A percentile compares a stretch with the other conserved stretches of the same genome.
Evolutionary conservation across 2,888 invertebrate genomes (phyloP).

Genomic region (Drosophila sordidula): DNA sequence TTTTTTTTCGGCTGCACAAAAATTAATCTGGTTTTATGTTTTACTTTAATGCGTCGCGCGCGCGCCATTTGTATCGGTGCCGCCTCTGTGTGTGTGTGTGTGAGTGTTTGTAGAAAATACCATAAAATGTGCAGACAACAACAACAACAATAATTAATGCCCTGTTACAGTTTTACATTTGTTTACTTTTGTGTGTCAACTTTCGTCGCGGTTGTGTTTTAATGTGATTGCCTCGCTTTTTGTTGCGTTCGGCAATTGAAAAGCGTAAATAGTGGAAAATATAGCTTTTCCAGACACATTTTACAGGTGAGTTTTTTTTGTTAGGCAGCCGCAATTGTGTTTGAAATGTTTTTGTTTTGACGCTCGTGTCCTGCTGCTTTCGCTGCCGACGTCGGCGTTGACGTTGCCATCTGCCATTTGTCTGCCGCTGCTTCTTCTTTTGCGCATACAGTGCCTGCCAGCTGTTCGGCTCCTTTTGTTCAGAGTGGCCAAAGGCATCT

Average conservation of each 20-base stretch:
- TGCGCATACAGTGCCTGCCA: slow-evolving; percentile 52
- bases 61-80: slow-evolving; percentile 51
- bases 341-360: slow-evolving; percentile 48
- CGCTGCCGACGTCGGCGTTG: slow-evolving; percentile 25
- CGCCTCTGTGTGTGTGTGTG: slow-evolving; percentile 29
- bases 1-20: slow-evolving; percentile 70
- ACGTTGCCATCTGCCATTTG: slow-evolving; percentile 69
- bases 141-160: slow-evolving; percentile 55
- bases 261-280: slow-evolving; percentile 41
- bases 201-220: slow-evolving; percentile 57
- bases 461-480: slow-evolving; percentile 64
- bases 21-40: slow-evolving; percentile 80
- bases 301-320: slow-evolving; percentile 44
- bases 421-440: slow-evolving; percentile 35
- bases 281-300: slow-evolving; percentile 18
- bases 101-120: slow-evolving; percentile 62
- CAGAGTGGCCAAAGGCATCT: slow-evolving; percentile 54
- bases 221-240: slow-evolving; percentile 43
- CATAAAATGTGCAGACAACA: slow-evolving; percentile 69
- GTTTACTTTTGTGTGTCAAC: slow-evolving; percentile 77
- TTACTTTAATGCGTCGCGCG: slow-evolving; percentile 66
- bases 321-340: slow-evolving; percentile 19
- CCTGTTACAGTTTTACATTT: slow-evolving; percentile 69
- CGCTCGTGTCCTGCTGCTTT: slow-evolving; percentile 63
- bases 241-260: slow-evolving; percentile 31